A percentile compares a stretch with the other conserved stretches of the same genome.
Conservation (phyloP, 2,797 vertebrate species). For the Mormyrops boulengeri region DNA sequence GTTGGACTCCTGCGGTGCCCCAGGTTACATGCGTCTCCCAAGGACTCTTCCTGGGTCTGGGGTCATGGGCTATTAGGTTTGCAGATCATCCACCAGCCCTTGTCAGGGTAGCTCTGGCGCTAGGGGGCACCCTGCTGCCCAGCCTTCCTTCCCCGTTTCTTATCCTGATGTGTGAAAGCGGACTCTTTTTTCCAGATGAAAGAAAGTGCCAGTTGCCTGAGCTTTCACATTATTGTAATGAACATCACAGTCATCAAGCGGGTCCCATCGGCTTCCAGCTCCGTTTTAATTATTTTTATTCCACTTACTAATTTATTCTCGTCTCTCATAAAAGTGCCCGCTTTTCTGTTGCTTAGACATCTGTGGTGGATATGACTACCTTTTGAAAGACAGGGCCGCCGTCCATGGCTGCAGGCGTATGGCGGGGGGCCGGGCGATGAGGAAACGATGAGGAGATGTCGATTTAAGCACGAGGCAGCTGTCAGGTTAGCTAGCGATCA, state of each 20-base stretch:
- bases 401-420: not conserved
- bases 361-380: conserved; percentile 5
- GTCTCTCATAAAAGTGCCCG: conserved; percentile 1
- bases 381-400: not conserved
- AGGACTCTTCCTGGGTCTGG: not conserved
- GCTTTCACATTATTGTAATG: conserved; percentile 15
- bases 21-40: not conserved
- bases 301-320: conserved; percentile 17
- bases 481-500: not conserved
- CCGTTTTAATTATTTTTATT: conserved; percentile 20
- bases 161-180: not conserved
- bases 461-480: conserved; percentile 6
- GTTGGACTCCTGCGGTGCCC: not conserved
- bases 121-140: not conserved
- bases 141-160: not conserved
- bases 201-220: conserved; percentile 6
- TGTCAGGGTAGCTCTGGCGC: not conserved
- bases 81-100: not conserved
- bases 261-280: conserved; percentile 14
- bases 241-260: conserved; percentile 8
- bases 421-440: not conserved
- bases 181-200: not conserved
- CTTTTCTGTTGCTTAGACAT: conserved; percentile 18
- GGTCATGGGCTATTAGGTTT: not conserved
- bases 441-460: not conserved